Base-by-base conservation (phyloP, 1,140 invertebrate species). In the Conus ventricosus region DNA sequence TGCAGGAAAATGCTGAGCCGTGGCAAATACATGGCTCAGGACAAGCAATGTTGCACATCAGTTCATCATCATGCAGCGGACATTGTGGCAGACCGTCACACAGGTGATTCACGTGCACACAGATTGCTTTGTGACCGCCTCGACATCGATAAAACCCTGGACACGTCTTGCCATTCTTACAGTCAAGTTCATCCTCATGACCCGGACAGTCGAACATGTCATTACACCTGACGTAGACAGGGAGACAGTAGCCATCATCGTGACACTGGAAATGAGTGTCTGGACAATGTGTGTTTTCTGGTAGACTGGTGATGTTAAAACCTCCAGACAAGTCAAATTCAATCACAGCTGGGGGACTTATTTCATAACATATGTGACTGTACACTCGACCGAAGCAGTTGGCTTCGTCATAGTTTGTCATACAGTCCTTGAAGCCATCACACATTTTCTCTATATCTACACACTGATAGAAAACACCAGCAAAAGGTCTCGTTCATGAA, bases 61-160 rank as follows among this genome's bases (percentile, higher is more conserved):
- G 75, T 53, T 89, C 88, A 54, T 89, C 88, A 53, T 89, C 88
- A 51, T 89, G 85, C 7, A 86, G 11, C 0, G 88, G 88, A 39
- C 88, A 89, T 27, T 89, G 88, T 75, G 76, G 83, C 10, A 67
- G 17, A n/a, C 86, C 86, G 75, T 89, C 89, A 80, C 89, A 89
- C 13, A 89, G 7, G 86, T 86, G 85, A 0, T 53, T 20, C 60
- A 51, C 25, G 63, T 86, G 85, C 51, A 76, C 60, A 54, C 85
- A 86, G 67, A 86, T 10, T n/a, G 71, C 7, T 0, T 81, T 27
- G 39, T 39, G 39, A 0, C 85, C 63, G 51, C 87, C 23, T 17
- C 86, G 86, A 60, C 88, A 89, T 11, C 71, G 81, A 63, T 89
- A 89, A 23, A 80, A 76, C 39, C 55, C 71, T 54, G 39, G 57